Percentiles rank a stretch among this genome's conserved stretches.
Evolutionary conservation across 1,140 invertebrate species (phyloP).

Genomic region (Nasonia vitripennis): DNA sequence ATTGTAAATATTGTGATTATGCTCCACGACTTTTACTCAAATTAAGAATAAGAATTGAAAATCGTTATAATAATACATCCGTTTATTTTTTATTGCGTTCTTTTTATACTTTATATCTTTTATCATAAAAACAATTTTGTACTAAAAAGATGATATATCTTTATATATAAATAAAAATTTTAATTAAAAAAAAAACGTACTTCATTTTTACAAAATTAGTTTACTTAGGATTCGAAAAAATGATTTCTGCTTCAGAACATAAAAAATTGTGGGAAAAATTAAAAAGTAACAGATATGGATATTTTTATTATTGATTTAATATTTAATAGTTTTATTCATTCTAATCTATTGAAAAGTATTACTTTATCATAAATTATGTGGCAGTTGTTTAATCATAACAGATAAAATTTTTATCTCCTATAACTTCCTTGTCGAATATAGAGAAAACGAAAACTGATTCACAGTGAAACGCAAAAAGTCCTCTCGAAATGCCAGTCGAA

Average conservation of each 20-base stretch:
- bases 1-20: background rate
- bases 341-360: slow-evolving; percentile 49
- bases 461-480: background rate
- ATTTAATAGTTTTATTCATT: slow-evolving; percentile 47
- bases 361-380: slow-evolving; percentile 51
- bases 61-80: background rate
- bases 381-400: slow-evolving; percentile 51
- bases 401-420: slow-evolving; percentile 30
- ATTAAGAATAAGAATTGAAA: background rate
- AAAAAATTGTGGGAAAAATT: background rate
- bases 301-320: slow-evolving; percentile 32
- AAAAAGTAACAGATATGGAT: background rate
- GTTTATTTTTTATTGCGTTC: background rate
- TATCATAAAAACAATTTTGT: background rate
- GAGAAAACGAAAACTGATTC: background rate
- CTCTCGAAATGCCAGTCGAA: background rate
- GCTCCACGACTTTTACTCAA: background rate
- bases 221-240: background rate
- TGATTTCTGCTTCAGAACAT: background rate
- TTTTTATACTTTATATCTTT: background rate
- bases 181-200: background rate
- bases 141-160: slow-evolving; percentile 7
- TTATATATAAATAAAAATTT: background rate
- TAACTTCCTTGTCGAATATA: background rate
- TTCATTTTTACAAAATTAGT: background rate